These are phyloP conservation scores for Drosophila meridionalis DNA, from an alignment of 2,888 invertebrate genomes.

Conservation along the genomic window DNA sequence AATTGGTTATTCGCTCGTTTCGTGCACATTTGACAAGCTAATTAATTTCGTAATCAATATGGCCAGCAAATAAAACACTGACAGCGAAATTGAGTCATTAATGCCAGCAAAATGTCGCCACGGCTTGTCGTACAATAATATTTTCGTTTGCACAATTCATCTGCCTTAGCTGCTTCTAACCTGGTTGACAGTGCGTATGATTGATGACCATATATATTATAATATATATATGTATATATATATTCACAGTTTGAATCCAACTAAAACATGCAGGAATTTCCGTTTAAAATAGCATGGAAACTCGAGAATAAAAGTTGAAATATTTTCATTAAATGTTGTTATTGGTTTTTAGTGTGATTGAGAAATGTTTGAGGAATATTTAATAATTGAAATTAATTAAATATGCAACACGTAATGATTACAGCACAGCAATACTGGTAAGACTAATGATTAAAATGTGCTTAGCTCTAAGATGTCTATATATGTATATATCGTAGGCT, in stretches of 20 bases:
- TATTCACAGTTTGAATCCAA: background rate
- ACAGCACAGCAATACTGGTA: conserved; percentile 77
- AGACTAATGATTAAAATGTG: conserved; percentile 32
- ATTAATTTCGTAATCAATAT: conserved; percentile 75
- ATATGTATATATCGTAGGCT: no score
- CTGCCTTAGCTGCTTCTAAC: conserved; percentile 24
- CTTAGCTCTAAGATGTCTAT: background rate
- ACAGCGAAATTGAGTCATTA: conserved; percentile 71
- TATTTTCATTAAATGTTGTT: background rate
- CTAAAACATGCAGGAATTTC: background rate
- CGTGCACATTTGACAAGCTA: conserved; percentile 61
- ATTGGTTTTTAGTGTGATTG: conserved; percentile 3
- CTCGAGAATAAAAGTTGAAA: background rate
- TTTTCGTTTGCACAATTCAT: conserved; percentile 43
- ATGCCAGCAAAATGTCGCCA: conserved; percentile 59
- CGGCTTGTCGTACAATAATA: conserved; percentile 46
- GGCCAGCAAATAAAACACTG: conserved; percentile 50
- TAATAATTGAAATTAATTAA: conserved; percentile 9
- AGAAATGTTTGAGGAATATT: conserved; percentile 22
- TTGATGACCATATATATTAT: conserved; percentile 56
- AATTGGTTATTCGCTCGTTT: conserved; percentile 40
- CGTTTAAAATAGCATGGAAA: background rate
- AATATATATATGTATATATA: background rate
- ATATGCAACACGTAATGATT: conserved; percentile 70
- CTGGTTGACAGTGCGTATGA: conserved; percentile 64